Conservation (phyloP, 37 sponge, comb jelly and placozoan species). For the Diacarnus erythraeanus region DNA sequence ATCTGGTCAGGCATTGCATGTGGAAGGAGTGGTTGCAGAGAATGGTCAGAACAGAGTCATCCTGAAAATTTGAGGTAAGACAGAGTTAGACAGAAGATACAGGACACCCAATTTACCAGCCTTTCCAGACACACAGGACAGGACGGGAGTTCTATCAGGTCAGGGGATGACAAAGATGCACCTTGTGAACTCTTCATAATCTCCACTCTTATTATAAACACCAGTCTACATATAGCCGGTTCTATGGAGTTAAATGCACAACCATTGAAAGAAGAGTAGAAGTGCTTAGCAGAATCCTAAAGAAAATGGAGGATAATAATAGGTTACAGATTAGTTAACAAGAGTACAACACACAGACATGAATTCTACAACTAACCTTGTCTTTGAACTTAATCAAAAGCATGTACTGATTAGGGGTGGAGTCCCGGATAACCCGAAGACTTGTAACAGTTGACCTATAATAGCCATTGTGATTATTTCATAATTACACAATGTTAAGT, state of each 20-base stretch:
- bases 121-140: constrained; percentile 97
- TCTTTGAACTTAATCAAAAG: constrained; percentile 72
- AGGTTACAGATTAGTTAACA: background rate
- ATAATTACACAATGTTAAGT: no score
- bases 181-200: constrained; percentile 46
- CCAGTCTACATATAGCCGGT: constrained; percentile 59
- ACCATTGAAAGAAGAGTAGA: constrained; percentile 65
- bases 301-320: background rate
- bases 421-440: constrained; percentile 83
- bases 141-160: constrained; percentile 84
- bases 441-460: constrained; percentile 54
- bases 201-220: constrained; percentile 61
- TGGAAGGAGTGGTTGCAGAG: constrained; percentile 98
- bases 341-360: background rate
- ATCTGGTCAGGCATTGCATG: constrained; percentile 80
- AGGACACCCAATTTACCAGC: constrained; percentile 67
- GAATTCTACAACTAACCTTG: constrained; percentile 26
- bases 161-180: constrained; percentile 20
- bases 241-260: constrained; percentile 77
- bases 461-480: no score
- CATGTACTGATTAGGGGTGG: constrained; percentile 93
- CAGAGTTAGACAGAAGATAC: no score
- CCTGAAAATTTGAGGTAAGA: no score
- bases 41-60: constrained; percentile 91
- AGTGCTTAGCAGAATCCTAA: constrained; percentile 46